phyloP scores from a whole-genome alignment of 2,888 invertebrate species.

The Pseudococcus viburni region DNA sequence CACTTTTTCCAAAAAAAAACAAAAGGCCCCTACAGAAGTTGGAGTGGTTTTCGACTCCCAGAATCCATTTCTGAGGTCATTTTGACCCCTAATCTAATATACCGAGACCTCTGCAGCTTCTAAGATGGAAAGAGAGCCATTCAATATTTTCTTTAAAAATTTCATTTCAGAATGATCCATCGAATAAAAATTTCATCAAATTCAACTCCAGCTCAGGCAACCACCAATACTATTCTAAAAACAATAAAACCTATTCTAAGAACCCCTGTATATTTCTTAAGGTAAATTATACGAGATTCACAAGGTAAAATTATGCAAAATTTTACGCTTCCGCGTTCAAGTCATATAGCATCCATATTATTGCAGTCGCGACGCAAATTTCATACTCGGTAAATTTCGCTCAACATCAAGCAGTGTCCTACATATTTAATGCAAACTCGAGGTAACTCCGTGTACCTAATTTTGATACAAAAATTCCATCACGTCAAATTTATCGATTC shows the following conservation, averaged over 20 bases:
- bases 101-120: too few relatives aligned
- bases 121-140: too few relatives aligned
- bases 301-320: neutral
- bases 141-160: too few relatives aligned
- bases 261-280: neutral
- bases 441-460: neutral
- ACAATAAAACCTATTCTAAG: neutral
- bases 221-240: too few relatives aligned
- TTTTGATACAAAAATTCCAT: neutral
- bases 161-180: too few relatives aligned
- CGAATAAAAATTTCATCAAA: too few relatives aligned
- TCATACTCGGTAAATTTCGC: neutral
- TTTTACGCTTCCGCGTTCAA: neutral
- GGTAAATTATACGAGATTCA: slow-evolving; percentile 3
- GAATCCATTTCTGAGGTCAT: too few relatives aligned
- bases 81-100: too few relatives aligned
- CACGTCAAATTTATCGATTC: neutral
- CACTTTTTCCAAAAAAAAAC: too few relatives aligned
- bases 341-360: neutral
- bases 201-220: too few relatives aligned
- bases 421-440: slow-evolving; percentile 6
- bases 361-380: slow-evolving; percentile 6
- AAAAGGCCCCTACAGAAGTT: too few relatives aligned
- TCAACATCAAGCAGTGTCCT: neutral
- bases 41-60: too few relatives aligned